These are phyloP conservation scores for Helostoma temminkii DNA, from an alignment of 2,797 vertebrate species.

Conservation along the genomic window DNA sequence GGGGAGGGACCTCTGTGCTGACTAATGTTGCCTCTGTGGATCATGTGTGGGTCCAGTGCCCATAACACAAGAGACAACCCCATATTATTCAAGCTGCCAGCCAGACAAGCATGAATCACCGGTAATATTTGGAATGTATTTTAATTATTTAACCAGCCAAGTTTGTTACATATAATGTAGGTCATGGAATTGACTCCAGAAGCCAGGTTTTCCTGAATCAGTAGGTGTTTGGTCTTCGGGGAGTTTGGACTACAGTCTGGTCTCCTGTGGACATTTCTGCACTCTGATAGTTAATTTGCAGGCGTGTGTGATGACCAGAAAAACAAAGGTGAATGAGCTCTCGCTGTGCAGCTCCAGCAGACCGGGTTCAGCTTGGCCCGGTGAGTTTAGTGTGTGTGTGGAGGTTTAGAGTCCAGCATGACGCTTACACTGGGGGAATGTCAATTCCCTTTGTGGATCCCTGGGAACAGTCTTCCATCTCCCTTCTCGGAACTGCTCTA, in stretches of 20 bases:
- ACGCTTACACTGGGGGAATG: conserved; percentile 78
- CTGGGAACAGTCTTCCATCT: conserved; percentile 81
- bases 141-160: conserved; percentile 56
- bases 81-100: conserved; percentile 48
- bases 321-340: conserved; percentile 75
- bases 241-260: conserved; percentile 20
- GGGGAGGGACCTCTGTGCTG: conserved; percentile 69
- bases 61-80: conserved; percentile 52
- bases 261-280: conserved; percentile 40
- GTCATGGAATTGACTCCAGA: conserved; percentile 60
- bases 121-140: conserved; percentile 54
- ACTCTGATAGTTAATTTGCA: conserved; percentile 60
- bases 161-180: conserved; percentile 65
- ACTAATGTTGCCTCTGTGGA: conserved; percentile 68
- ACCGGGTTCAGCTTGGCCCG: conserved; percentile 59
- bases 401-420: conserved; percentile 73
- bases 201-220: conserved; percentile 43
- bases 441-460: conserved; percentile 83
- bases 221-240: conserved; percentile 44
- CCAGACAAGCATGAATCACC: conserved; percentile 36
- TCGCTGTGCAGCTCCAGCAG: conserved; percentile 55
- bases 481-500: conserved; percentile 81
- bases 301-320: conserved; percentile 63
- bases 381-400: conserved; percentile 67
- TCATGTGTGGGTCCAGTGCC: conserved; percentile 67